A percentile compares a stretch with the other conserved stretches of the same genome.
These are phyloP conservation scores for Cataglyphis cursor DNA, from an alignment of 2,888 invertebrate genomes.

Conservation along the genomic window DNA sequence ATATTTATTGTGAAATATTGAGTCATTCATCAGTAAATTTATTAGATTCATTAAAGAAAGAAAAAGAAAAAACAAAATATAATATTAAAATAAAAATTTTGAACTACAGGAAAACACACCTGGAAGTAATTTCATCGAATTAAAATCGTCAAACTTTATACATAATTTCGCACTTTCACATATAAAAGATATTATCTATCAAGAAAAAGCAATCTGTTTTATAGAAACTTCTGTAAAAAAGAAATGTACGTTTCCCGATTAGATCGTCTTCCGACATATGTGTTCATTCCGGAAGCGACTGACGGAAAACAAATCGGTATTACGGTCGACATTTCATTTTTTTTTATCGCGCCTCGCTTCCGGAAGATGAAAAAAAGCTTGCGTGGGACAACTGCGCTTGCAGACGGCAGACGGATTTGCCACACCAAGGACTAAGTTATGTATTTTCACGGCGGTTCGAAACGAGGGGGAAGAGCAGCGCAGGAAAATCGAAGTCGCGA, in stretches of 20 bases:
- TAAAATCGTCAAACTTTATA: background rate
- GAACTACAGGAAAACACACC: background rate
- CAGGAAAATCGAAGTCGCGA: slow-evolving; percentile 71
- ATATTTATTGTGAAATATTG: no score
- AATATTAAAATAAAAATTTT: background rate
- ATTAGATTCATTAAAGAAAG: background rate
- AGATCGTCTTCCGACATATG: slow-evolving; percentile 28
- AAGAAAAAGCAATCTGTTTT: background rate
- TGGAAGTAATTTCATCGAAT: background rate
- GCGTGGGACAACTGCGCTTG: slow-evolving; percentile 58
- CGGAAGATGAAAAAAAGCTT: slow-evolving; percentile 49
- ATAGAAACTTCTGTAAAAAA: background rate
- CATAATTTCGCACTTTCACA: background rate
- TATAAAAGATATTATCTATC: background rate
- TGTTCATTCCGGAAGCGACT: slow-evolving; percentile 40
- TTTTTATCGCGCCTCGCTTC: slow-evolving; percentile 56
- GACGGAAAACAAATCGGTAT: slow-evolving; percentile 38
- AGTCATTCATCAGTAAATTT: background rate
- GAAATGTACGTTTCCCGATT: background rate
- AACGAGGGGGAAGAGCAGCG: slow-evolving; percentile 53
- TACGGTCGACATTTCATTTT: slow-evolving; percentile 36
- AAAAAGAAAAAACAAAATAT: background rate
- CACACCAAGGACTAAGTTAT: slow-evolving; percentile 27
- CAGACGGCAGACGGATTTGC: slow-evolving; percentile 35
- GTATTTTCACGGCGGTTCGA: slow-evolving; percentile 51